These are phyloP conservation scores for Protosalanx chinensis DNA, from an alignment of 2,797 vertebrate species.

Conservation along the genomic window DNA sequence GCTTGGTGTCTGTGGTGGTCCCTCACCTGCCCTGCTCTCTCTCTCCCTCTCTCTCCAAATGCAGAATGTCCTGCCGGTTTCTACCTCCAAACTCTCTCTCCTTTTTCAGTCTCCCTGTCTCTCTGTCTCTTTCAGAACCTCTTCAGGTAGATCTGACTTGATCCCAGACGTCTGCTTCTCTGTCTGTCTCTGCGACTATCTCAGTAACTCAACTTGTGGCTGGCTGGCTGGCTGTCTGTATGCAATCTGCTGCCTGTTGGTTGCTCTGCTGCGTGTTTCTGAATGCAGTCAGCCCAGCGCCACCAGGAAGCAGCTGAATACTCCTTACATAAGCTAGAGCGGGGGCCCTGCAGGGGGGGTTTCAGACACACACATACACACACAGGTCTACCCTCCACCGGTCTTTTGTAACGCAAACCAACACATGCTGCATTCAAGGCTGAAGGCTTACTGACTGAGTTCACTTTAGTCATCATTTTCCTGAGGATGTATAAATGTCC, in stretches of 20 bases:
- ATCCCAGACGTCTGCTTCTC: too few species aligned
- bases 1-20: not conserved
- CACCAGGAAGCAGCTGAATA: conserved; percentile 61
- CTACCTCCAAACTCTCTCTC: not conserved
- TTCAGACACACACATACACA: not conserved
- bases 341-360: conserved; percentile 55
- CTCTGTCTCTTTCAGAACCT: not conserved
- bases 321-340: conserved; percentile 72
- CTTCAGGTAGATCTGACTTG: too few species aligned
- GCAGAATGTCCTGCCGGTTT: too few species aligned
- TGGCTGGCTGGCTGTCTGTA: conserved; percentile 31
- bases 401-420: too few species aligned
- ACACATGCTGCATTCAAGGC: too few species aligned
- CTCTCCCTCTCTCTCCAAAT: not conserved
- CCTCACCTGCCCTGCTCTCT: not conserved
- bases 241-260: conserved; percentile 17
- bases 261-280: conserved; percentile 32
- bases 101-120: conserved; percentile 7
- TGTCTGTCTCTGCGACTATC: too few species aligned
- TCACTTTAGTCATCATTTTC: too few species aligned
- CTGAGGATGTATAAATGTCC: too few species aligned
- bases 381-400: not conserved
- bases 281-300: conserved; percentile 51
- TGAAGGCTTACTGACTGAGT: too few species aligned
- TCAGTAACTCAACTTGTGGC: conserved; percentile 12